Percentiles rank a stretch among this genome's conserved stretches.
Conservation (phyloP, 2,888 invertebrate genomes). For the Drymonia ruficornis region DNA sequence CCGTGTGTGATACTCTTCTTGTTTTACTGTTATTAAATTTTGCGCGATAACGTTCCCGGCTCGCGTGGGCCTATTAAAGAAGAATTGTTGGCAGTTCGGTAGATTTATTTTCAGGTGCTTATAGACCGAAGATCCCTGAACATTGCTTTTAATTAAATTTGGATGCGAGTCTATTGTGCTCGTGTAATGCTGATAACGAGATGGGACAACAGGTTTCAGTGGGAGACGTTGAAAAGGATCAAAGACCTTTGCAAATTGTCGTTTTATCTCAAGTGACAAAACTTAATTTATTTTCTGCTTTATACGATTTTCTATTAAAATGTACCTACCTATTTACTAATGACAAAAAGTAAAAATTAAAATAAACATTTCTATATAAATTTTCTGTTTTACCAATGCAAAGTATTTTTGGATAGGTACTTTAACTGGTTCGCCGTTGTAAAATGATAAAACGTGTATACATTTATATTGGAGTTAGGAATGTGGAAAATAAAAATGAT, state of each 20-base stretch:
- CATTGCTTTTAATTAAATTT: slow-evolving; percentile 66
- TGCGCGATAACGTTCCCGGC: slow-evolving; percentile 59
- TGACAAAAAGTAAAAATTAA: no score
- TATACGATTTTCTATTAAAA: no score
- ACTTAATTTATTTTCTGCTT: no score
- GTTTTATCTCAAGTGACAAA: no score
- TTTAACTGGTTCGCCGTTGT: no score
- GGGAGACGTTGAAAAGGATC: background rate
- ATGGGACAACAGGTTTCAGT: background rate
- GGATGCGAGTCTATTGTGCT: slow-evolving; percentile 40
- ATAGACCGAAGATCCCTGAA: slow-evolving; percentile 44
- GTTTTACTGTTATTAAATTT: slow-evolving; percentile 70
- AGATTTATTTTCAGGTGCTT: slow-evolving; percentile 61
- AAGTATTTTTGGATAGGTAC: no score
- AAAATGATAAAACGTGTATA: no score
- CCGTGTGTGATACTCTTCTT: slow-evolving; percentile 43
- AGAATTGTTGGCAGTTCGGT: slow-evolving; percentile 61
- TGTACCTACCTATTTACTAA: no score
- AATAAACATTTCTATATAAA: no score
- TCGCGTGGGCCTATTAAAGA: slow-evolving; percentile 61
- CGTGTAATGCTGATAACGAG: slow-evolving; percentile 17
- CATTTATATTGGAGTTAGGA: no score
- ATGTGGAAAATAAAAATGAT: no score
- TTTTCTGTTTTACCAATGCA: no score
- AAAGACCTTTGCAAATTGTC: background rate